phyloP scores from a whole-genome alignment of 2,888 invertebrate species.

The Erpobdella octoculata region DNA sequence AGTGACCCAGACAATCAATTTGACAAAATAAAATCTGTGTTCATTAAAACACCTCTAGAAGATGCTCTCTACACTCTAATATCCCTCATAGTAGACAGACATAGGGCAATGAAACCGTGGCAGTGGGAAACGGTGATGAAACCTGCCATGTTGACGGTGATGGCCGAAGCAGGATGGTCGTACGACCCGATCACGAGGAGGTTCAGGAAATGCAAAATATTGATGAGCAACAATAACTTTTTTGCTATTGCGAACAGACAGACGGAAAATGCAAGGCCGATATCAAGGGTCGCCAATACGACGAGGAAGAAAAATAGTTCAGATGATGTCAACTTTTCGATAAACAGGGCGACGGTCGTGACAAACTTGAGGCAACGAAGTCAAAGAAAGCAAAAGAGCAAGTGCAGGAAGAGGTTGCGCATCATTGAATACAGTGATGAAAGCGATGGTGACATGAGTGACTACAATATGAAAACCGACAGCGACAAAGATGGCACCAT shows the following conservation, averaged over 20 bases:
- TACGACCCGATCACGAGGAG: conserved; percentile 14
- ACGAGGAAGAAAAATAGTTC: not conserved
- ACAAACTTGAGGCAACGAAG: not conserved
- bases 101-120: conserved; percentile 16
- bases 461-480: not conserved
- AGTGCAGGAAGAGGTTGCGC: conserved; percentile 8
- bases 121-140: conserved; percentile 22
- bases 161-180: conserved; percentile 20
- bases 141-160: conserved; percentile 18
- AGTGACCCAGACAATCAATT: not conserved
- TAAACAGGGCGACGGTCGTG: conserved; percentile 2
- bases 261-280: not conserved
- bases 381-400: conserved; percentile 6
- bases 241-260: conserved; percentile 5
- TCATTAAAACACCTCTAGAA: conserved; percentile 24
- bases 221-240: conserved; percentile 20
- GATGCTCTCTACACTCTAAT: conserved; percentile 2
- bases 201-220: conserved; percentile 15
- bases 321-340: conserved; percentile 14
- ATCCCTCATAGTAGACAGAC: conserved; percentile 12
- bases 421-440: conserved; percentile 1
- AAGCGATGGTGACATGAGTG: not conserved
- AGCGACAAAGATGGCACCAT: not conserved
- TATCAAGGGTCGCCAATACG: not conserved
- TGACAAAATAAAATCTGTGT: not conserved